phyloP scores from a whole-genome alignment of 2,888 invertebrate genomes.

The Rhagonycha fulva region DNA sequence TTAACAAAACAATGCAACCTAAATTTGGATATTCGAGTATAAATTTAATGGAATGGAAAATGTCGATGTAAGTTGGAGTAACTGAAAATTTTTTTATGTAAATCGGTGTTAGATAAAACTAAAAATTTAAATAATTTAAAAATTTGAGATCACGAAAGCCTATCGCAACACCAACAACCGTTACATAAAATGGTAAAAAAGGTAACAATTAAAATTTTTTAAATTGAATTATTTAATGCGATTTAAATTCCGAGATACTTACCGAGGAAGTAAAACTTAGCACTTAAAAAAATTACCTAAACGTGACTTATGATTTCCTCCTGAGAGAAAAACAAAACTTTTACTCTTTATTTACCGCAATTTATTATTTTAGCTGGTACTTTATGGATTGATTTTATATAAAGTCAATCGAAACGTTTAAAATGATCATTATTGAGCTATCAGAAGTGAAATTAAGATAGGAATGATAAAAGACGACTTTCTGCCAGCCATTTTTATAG shows the following conservation, averaged over 20 bases:
- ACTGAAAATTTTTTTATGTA: neutral
- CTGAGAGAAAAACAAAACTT: neutral
- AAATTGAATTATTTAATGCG: neutral
- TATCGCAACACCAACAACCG: neutral
- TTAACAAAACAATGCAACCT: neutral
- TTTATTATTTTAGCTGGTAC: neutral
- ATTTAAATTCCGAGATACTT: neutral
- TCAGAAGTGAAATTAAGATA: neutral
- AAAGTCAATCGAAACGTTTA: neutral
- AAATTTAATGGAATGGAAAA: neutral
- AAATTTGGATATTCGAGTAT: neutral
- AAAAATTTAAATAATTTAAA: neutral
- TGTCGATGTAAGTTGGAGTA: neutral
- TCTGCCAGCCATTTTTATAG: neutral
- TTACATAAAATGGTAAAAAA: neutral
- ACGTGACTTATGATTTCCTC: neutral
- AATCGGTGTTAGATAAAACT: neutral
- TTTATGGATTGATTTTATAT: neutral
- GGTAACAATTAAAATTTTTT: neutral
- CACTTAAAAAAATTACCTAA: neutral
- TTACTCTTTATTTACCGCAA: neutral
- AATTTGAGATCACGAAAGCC: neutral
- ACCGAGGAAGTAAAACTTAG: neutral
- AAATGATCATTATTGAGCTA: neutral
- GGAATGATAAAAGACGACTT: neutral